Base-by-base conservation (phyloP, 2,113 vertebrate species). In the Sclerurus mexicanus region DNA sequence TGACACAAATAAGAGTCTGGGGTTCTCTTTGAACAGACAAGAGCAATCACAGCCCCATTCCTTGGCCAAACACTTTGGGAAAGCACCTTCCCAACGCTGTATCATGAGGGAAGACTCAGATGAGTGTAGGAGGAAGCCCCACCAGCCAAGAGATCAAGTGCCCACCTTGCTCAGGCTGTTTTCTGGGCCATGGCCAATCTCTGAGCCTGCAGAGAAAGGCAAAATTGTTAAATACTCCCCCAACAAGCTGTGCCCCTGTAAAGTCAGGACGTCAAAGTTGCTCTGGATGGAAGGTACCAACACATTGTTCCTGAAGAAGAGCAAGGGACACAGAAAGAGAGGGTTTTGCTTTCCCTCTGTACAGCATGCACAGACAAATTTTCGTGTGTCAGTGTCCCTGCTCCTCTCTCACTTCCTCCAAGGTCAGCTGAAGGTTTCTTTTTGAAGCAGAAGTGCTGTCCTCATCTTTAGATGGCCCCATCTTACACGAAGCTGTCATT, bases 341-440 rank as follows among this genome's bases (percentile, higher is more conserved):
- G 6, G 5, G 22, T 2, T 31, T 52, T 67, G 11, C 12, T 91
- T 84, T 66, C 14, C 6, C 23, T 40, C 40, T 56, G 12, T 37
- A 15, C 20, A 56, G 15, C 21, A 63, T 30, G 2, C 80, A 35
- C 60, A 68, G 64, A 30, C 75, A 87, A 50, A 78, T 78, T 74
- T 25, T 59, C 2, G 0, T 21, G 4, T 23, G 23, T 13, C 52
- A n/a, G 12, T 10, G 80, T 23, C 63, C 24, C 3, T 0, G 6
- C 18, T 91, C 39, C n/a, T 49, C 52, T 96, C 64, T 90, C 68
- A n/a, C 73, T 97, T 96, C 33, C 47, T 80, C 25, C 1, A 1
- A 25, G 28, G 20, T 21, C 58, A 88, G 79, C 68, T 74, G 49
- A 18, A 12, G 8, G 35, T 90, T 90, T 94, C 67, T 67, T 71